Percentiles rank a stretch among this genome's conserved stretches.
Evolutionary conservation across 2,113 vertebrate genomes (phyloP).

Genomic region (Antigone vipio): DNA sequence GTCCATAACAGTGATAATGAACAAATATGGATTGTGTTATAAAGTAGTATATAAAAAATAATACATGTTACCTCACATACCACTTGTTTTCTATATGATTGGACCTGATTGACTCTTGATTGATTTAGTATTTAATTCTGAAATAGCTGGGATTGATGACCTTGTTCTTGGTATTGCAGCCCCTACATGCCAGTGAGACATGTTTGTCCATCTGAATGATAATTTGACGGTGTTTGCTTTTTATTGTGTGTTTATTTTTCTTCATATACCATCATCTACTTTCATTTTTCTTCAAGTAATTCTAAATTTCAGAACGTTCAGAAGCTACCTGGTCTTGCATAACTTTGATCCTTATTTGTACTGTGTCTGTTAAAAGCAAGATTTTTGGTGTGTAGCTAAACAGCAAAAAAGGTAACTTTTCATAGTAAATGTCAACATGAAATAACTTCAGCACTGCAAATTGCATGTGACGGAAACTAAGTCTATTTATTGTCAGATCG

Average conservation of each 20-base stretch:
- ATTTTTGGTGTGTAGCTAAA: background rate
- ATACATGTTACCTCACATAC: rapidly evolving
- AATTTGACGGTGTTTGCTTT: background rate
- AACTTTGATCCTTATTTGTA: background rate
- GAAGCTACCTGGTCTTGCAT: background rate
- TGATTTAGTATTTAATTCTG: background rate
- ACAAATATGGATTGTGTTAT: background rate
- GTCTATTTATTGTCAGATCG: slow-evolving; percentile 12
- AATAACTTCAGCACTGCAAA: background rate
- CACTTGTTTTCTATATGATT: background rate
- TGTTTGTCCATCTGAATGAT: background rate
- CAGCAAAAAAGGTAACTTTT: background rate
- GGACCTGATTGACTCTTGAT: background rate
- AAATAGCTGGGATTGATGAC: background rate
- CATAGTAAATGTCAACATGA: background rate
- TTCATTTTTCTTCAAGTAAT: background rate
- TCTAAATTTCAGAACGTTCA: background rate
- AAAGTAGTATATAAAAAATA: background rate
- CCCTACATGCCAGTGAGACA: background rate
- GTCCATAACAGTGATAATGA: background rate
- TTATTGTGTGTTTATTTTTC: background rate
- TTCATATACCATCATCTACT: background rate
- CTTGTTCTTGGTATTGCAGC: background rate
- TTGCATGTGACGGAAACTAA: background rate
- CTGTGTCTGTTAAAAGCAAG: background rate